Base-by-base conservation (phyloP, 1,140 invertebrate genomes). In the Matsumurasca onukii region DNA sequence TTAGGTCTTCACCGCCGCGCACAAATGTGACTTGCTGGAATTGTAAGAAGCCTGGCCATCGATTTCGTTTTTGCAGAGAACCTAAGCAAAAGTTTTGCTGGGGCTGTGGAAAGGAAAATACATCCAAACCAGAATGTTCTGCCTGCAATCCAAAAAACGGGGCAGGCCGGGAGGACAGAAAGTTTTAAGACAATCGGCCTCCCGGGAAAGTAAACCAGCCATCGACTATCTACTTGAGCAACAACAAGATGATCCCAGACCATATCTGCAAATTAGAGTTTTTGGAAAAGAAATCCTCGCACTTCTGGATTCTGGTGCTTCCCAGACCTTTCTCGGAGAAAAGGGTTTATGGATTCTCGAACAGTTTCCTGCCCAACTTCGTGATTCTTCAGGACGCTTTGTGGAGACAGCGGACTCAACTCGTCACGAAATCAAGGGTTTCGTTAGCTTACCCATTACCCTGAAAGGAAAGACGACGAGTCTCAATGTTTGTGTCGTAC, bases 241-340 rank as follows among this genome's bases (percentile, higher is more conserved):
- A 17, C 17, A 39, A 9, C 34, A 39, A 39, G 17, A 39, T 31
- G 49, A 52, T 52, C 12, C 12, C 5, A 52, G 49, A 52, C 31
- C 24, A 5, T 34, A 29, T 66, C 25, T 45, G 3, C 66, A 67
- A 24, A 20, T 68, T 31, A 30, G 49, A 52, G 20, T 52, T 52
- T 52, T 52, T 12, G 49, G 49, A 17, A 52, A 20, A 52, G 20
- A 12, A 12, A 22, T 52, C 22, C 12, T 5, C 12, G 49, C 49
- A 12, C 20, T 52, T 15, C 20, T 52, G 24, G 49, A 52, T 22
- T 52, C 49, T 12, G 49, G 49, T n/a, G 49, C 49, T 12, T 52
- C 49, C 12, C 5, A 20, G 5, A 52, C 49, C 3, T 12, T 52
- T 12, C 20, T 52, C 12, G 49, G 49, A 15, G 49, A 20, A 52